These are phyloP conservation scores for Ganaspis sp. DNA, from an alignment of 1,140 invertebrate genomes.

Conservation along the genomic window DNA sequence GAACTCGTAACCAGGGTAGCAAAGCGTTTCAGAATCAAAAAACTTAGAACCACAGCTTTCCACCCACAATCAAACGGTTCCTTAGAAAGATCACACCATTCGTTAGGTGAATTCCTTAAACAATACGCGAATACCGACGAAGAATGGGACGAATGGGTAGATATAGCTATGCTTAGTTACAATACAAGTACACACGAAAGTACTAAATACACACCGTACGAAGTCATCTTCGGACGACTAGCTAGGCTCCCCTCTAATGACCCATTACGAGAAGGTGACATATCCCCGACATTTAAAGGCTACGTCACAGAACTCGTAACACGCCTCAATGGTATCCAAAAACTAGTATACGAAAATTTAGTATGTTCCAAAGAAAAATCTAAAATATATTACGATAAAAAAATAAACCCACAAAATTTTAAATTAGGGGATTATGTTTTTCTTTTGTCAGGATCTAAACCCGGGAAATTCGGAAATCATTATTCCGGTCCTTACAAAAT, in stretches of 20 bases:
- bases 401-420: constrained; percentile 11
- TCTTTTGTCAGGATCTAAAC: constrained; percentile 3
- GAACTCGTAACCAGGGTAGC: background rate
- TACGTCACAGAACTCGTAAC: background rate
- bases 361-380: constrained; percentile 14
- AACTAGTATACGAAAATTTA: no score
- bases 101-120: background rate
- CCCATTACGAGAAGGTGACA: background rate
- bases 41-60: background rate
- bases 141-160: constrained; percentile 22
- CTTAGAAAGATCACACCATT: background rate
- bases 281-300: background rate
- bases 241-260: background rate
- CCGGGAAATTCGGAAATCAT: background rate
- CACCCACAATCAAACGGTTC: background rate
- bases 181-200: constrained; percentile 4
- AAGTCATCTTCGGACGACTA: background rate
- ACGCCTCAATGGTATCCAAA: no score
- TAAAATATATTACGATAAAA: constrained; percentile 31
- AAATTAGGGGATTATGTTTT: background rate
- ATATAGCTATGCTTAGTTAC: background rate
- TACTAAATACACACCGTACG: background rate
- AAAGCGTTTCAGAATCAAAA: background rate
- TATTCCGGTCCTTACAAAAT: no score
- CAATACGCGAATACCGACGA: constrained; percentile 10